Evolutionary conservation across 2,113 vertebrate genomes (phyloP), one percentile per base, ranked within the genome.

Genomic region (Proterorhinus semilunaris): DNA sequence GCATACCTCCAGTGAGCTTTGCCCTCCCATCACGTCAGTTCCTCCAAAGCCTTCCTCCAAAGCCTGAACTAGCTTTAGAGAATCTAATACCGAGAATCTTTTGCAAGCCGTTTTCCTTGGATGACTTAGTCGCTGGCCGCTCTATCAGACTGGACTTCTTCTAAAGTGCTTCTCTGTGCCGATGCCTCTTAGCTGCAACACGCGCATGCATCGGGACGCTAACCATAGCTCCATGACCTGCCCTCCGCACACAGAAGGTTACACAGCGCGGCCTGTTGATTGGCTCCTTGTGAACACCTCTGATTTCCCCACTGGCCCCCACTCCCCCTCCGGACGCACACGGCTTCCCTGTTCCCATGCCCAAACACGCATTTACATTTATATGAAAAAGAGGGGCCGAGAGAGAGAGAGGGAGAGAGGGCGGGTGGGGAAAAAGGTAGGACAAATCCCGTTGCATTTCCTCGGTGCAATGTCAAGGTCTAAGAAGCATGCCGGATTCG

Each of bases 321-420:
- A 50, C 69, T 71, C 51, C 85, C 87, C 83, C 79, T 27, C 67
- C 9, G 74, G 83, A 87, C 81, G 80, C 79, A 75, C 50, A 74
- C 74, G 68, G 73, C 75, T 12, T 36, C 54, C 75, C 83, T 78
- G 86, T 79, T 85, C 85, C 82, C 70, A 71, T 59, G 78, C 69
- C 86, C 82, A n/a, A 83, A 87, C 88, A 88, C 83, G 83, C 76
- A 91, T 90, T 90, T 89, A 83, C 90, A 91, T 89, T 90, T 89
- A 91, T 89, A 91, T 91, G 87, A 89, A 90, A 86, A 17, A 84
- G 66, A 78, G 71, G 64, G 77, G 86, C 74, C 76, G 81, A 78
- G 79, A 78, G 74, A 74, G 78, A 71, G 70, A 72, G 73, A 36
- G 21, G 81, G 64, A 76, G 74, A 87, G 73, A 78, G 78, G 79